These are phyloP conservation scores for Schizopygopsis malacanthus DNA, from an alignment of 2,797 vertebrate genomes.

Conservation along the genomic window DNA sequence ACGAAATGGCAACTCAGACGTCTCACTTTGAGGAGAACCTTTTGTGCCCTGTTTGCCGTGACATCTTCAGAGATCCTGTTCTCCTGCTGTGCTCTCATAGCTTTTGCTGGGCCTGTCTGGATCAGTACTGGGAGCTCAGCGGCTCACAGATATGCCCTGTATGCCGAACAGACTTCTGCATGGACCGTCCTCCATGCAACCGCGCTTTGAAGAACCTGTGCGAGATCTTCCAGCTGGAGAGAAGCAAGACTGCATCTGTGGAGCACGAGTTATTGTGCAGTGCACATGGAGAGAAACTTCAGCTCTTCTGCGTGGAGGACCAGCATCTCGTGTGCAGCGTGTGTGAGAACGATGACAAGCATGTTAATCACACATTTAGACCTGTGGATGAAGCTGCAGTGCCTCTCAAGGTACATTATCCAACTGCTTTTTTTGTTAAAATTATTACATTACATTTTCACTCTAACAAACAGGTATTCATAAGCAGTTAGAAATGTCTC, in stretches of 20 bases:
- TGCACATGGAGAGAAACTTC: constrained; percentile 43
- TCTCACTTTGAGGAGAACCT: constrained; percentile 69
- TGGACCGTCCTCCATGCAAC: constrained; percentile 42
- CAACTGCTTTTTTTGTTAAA: not conserved
- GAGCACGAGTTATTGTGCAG: constrained; percentile 31
- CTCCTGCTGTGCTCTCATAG: constrained; percentile 79
- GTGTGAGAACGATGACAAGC: constrained; percentile 31
- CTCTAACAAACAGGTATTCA: not conserved
- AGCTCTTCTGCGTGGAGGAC: constrained; percentile 54
- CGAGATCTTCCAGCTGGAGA: constrained; percentile 41
- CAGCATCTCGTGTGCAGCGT: constrained; percentile 44
- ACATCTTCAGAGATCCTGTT: constrained; percentile 78
- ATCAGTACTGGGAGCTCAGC: constrained; percentile 69
- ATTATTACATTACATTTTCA: not conserved
- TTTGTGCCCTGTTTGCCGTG: constrained; percentile 77
- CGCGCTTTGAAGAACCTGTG: constrained; percentile 56
- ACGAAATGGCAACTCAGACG: constrained; percentile 23
- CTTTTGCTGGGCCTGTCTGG: constrained; percentile 78
- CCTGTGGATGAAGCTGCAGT: constrained; percentile 51
- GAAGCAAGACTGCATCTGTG: not conserved
- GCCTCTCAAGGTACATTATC: constrained; percentile 50
- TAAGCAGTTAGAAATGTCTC: not conserved
- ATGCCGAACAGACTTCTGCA: constrained; percentile 46
- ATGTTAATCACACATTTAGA: constrained; percentile 41
- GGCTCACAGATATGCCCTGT: constrained; percentile 45